Percentiles rank a stretch among this genome's conserved stretches.
These are phyloP conservation scores for Papilio demoleus DNA, from an alignment of 2,888 invertebrate genomes.

Conservation along the genomic window DNA sequence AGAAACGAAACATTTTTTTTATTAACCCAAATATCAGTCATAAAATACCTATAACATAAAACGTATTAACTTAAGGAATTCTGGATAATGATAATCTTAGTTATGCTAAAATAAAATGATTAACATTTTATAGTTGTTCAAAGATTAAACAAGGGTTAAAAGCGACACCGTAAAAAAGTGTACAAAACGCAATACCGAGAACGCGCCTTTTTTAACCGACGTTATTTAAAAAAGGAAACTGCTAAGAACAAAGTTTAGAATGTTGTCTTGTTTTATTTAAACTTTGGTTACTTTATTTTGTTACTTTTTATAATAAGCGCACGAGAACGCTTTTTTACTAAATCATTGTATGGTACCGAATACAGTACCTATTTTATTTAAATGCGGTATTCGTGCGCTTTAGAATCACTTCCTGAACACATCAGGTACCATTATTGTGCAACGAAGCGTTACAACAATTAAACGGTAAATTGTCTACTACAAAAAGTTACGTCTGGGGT, in stretches of 20 bases:
- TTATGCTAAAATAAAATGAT: not conserved
- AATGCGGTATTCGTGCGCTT: not conserved
- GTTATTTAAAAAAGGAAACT: too few species aligned
- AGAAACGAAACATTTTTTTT: conserved; percentile 15
- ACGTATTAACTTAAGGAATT: not conserved
- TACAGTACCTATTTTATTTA: not conserved
- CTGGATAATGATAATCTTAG: not conserved
- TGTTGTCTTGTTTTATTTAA: too few species aligned
- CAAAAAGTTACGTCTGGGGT: not conserved
- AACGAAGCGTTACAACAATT: not conserved
- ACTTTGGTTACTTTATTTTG: too few species aligned
- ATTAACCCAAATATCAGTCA: not conserved
- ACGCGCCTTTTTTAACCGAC: too few species aligned
- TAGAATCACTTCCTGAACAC: not conserved
- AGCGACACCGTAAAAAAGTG: not conserved
- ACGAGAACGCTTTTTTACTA: too few species aligned
- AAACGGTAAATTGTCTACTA: not conserved
- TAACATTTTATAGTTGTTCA: not conserved
- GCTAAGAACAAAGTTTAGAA: too few species aligned
- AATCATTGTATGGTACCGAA: too few species aligned
- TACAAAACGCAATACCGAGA: conserved; percentile 1
- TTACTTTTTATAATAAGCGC: too few species aligned
- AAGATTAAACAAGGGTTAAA: too few species aligned
- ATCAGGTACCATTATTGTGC: not conserved
- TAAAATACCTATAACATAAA: not conserved